Conservation (phyloP, 2,888 invertebrate species). For the Cheilosia scutellata region DNA sequence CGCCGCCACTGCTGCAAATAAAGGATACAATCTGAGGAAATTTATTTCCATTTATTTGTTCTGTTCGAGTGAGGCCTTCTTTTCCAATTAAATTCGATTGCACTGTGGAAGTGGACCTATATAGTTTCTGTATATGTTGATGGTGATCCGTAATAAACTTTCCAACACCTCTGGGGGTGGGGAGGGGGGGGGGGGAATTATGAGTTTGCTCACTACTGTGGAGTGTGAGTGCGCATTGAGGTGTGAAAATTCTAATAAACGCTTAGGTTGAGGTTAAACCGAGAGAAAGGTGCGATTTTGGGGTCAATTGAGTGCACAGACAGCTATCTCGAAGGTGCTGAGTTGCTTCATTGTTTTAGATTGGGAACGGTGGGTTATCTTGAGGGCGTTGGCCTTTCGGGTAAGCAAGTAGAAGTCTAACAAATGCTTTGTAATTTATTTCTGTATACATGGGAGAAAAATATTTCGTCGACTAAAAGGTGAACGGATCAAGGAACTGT, state of each 20-base stretch:
- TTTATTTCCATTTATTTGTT: constrained; percentile 69
- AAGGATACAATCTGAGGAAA: constrained; percentile 60
- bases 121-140: constrained; percentile 22
- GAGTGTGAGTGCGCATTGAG: constrained; percentile 41
- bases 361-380: neutral
- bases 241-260: constrained; percentile 75
- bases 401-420: neutral
- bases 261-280: constrained; percentile 70
- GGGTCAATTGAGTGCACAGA: constrained; percentile 74
- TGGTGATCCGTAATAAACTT: constrained; percentile 63
- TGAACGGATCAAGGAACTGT: neutral
- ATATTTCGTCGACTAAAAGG: neutral
- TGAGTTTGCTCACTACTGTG: constrained; percentile 31
- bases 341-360: constrained; percentile 46
- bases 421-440: constrained; percentile 35
- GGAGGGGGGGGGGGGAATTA: constrained; percentile 4
- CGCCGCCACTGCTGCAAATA: too few relatives aligned
- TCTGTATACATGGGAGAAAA: constrained; percentile 4
- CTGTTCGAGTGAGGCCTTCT: constrained; percentile 39
- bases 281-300: constrained; percentile 72
- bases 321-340: constrained; percentile 38
- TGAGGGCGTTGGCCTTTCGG: constrained; percentile 33
- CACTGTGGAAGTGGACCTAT: constrained; percentile 5
- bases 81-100: constrained; percentile 74
- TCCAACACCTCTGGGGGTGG: constrained; percentile 21